These are phyloP conservation scores for Patiria miniata DNA, from an alignment of 35 echinoderm and acorn worm genomes.

Conservation along the genomic window DNA sequence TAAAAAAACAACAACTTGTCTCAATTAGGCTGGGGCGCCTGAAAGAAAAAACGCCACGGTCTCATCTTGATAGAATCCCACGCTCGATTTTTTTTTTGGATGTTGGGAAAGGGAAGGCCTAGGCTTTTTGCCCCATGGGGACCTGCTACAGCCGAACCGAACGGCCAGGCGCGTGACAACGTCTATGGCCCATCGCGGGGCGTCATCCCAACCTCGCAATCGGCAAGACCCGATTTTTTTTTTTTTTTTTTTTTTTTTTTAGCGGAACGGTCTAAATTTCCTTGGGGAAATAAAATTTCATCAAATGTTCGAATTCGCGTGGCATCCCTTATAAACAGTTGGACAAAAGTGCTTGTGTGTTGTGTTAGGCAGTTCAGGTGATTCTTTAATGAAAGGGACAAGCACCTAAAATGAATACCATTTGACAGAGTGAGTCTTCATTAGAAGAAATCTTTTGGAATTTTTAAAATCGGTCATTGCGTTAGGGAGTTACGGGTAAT, in stretches of 20 bases:
- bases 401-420: too few relatives aligned
- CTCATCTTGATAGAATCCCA: slow-evolving; percentile 4
- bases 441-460: too few relatives aligned
- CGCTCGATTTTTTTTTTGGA: background rate
- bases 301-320: slow-evolving; percentile 2
- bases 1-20: slow-evolving; percentile 19
- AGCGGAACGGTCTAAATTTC: background rate
- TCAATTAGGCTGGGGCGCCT: slow-evolving; percentile 22
- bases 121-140: background rate
- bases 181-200: background rate
- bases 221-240: background rate
- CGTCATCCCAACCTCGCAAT: background rate
- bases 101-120: background rate
- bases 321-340: slow-evolving; percentile 24
- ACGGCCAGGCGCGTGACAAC: background rate
- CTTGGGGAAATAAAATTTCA: slow-evolving; percentile 32
- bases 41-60: background rate
- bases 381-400: too few relatives aligned
- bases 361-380: too few relatives aligned
- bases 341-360: slow-evolving; percentile 21
- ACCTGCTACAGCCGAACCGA: background rate
- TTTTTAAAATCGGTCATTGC: too few relatives aligned
- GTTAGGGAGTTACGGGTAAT: too few relatives aligned
- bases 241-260: too few relatives aligned
- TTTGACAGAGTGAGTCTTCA: too few relatives aligned